Percentiles rank a stretch among this genome's conserved stretches.
Conservation (phyloP, 1,140 invertebrate genomes). For the Monochamus saltuarius region DNA sequence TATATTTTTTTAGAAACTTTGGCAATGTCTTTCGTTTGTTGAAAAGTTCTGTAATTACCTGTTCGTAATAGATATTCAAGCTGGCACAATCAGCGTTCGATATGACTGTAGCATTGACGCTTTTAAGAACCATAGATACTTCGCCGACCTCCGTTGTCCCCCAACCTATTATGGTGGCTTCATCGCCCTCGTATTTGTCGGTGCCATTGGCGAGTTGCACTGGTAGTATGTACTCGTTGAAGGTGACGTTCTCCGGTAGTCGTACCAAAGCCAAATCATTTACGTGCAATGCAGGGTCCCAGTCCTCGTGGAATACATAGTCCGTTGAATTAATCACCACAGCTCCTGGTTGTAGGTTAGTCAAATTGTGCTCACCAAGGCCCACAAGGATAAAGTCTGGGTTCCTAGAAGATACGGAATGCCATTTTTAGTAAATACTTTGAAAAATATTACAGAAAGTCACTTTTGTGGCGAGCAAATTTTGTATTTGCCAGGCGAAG, state of each 20-base stretch:
- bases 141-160: slow-evolving; percentile 14
- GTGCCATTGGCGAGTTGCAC: slow-evolving; percentile 10
- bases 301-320: slow-evolving; percentile 17
- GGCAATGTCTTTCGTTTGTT: neutral
- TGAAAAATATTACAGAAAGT: too few species aligned
- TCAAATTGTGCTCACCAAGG: slow-evolving; percentile 26
- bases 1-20: too few species aligned
- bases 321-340: slow-evolving; percentile 5
- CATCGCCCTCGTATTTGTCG: slow-evolving; percentile 12
- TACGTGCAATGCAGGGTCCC: slow-evolving; percentile 2
- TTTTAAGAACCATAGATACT: slow-evolving; percentile 14
- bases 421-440: too few species aligned
- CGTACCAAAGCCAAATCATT: slow-evolving; percentile 27
- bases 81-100: neutral
- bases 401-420: slow-evolving; percentile 2
- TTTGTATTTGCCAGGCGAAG: too few species aligned
- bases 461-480: too few species aligned
- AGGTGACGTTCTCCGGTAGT: slow-evolving; percentile 2
- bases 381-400: slow-evolving; percentile 17
- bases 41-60: neutral
- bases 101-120: neutral
- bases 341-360: slow-evolving; percentile 2
- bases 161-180: slow-evolving; percentile 27
- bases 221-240: slow-evolving; percentile 21
- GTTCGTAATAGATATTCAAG: neutral